phyloP scores from a whole-genome alignment of 2,797 vertebrate genomes.

The Poeciliopsis turneri region DNA sequence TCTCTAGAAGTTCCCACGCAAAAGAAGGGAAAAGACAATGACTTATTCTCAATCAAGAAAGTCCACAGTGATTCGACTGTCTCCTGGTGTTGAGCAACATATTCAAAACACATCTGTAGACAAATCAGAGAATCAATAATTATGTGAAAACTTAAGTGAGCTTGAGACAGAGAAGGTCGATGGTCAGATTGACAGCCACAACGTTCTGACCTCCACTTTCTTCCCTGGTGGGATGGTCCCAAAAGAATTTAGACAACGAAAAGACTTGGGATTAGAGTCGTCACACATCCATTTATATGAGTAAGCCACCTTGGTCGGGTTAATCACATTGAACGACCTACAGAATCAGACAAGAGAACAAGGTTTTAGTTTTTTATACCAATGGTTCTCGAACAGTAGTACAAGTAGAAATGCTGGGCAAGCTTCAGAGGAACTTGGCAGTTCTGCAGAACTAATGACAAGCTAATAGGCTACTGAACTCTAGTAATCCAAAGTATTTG shows the following conservation, averaged over 20 bases:
- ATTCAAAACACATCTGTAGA: slow-evolving; percentile 86
- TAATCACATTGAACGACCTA: slow-evolving; percentile 87
- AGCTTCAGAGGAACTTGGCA: not conserved
- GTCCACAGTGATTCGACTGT: slow-evolving; percentile 89
- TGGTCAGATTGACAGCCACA: not conserved
- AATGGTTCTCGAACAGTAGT: not conserved
- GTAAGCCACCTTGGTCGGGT: slow-evolving; percentile 85
- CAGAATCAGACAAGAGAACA: slow-evolving; percentile 13
- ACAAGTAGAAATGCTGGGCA: not conserved
- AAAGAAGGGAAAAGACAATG: slow-evolving; percentile 85
- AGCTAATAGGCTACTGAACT: not conserved
- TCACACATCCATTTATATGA: slow-evolving; percentile 87
- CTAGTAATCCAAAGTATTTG: not conserved
- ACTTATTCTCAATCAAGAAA: slow-evolving; percentile 83
- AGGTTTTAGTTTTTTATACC: not conserved
- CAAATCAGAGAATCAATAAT: slow-evolving; percentile 1
- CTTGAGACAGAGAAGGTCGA: not conserved
- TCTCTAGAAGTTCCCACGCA: slow-evolving; percentile 85
- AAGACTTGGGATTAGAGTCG: slow-evolving; percentile 64
- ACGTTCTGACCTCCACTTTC: slow-evolving; percentile 82
- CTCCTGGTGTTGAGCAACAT: slow-evolving; percentile 77
- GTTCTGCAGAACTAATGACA: not conserved
- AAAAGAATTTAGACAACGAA: slow-evolving; percentile 82
- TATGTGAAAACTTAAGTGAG: not conserved
- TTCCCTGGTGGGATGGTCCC: slow-evolving; percentile 84